Percentiles rank a stretch among this genome's conserved stretches.
Evolutionary conservation across 2,888 invertebrate genomes (phyloP).

Genomic region (Calephelis perditalis): DNA sequence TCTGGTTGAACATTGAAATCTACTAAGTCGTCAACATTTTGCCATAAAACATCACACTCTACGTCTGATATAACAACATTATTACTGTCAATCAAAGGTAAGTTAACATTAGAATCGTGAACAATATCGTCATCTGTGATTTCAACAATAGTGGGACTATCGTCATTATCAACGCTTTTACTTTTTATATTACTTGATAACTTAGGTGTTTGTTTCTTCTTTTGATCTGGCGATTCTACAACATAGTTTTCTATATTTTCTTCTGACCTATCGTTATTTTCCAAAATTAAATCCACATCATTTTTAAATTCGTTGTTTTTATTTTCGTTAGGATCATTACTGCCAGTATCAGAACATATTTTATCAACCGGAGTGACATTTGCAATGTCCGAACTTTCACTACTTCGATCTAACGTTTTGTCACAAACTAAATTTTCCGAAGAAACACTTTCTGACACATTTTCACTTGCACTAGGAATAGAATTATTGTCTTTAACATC

Average conservation of each 20-base stretch:
- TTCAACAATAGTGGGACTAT: constrained; percentile 62
- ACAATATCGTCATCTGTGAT: constrained; percentile 48
- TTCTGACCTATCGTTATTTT: constrained; percentile 14
- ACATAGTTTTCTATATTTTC: constrained; percentile 39
- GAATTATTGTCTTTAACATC: constrained; percentile 42
- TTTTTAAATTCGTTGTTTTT: neutral
- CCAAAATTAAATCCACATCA: neutral
- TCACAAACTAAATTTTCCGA: neutral
- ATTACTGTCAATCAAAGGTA: constrained; percentile 61
- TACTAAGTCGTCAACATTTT: constrained; percentile 63
- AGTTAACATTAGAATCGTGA: constrained; percentile 41
- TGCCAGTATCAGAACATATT: constrained; percentile 9
- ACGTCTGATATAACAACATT: constrained; percentile 80
- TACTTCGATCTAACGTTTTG: constrained; percentile 6
- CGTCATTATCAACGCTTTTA: constrained; percentile 71
- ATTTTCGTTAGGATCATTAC: constrained; percentile 10
- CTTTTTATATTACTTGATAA: constrained; percentile 54
- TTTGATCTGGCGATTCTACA: constrained; percentile 65
- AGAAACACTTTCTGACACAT: constrained; percentile 21
- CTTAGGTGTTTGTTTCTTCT: constrained; percentile 48
- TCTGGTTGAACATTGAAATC: constrained; percentile 36
- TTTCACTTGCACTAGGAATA: constrained; percentile 39
- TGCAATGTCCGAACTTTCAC: constrained; percentile 2
- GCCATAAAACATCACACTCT: constrained; percentile 81
- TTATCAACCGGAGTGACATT: constrained; percentile 4